These are phyloP conservation scores for Frankliniella intonsa DNA, from an alignment of 2,888 invertebrate species.

Conservation along the genomic window DNA sequence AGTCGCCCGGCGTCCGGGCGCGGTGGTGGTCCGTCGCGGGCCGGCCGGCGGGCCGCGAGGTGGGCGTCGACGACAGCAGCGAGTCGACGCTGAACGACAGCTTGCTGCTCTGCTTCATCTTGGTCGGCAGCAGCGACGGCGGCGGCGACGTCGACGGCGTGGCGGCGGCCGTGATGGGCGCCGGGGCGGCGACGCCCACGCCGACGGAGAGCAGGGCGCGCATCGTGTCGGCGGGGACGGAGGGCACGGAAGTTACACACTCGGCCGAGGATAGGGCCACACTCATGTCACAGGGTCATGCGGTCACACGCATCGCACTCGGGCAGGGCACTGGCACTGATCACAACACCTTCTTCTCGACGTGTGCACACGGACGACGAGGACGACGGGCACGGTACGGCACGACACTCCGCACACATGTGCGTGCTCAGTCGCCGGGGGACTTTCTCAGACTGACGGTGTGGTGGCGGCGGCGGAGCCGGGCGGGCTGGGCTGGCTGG, in stretches of 20 bases:
- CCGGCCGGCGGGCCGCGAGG: neutral
- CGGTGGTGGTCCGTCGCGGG: neutral
- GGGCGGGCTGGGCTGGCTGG: neutral
- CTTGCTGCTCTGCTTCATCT: conserved; percentile 24
- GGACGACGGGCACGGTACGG: neutral
- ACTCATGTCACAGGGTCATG: conserved; percentile 22
- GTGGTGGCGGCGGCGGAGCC: neutral
- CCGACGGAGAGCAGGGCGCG: conserved; percentile 19
- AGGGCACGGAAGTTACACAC: neutral
- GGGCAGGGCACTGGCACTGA: neutral
- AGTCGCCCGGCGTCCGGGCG: neutral
- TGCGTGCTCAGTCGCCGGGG: neutral
- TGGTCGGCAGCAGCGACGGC: neutral
- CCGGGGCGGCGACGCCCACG: conserved; percentile 10
- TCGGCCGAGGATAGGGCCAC: neutral
- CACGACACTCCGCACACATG: neutral
- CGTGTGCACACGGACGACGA: neutral
- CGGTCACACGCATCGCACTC: neutral
- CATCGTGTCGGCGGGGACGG: conserved; percentile 11
- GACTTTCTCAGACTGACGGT: conserved; percentile 1
- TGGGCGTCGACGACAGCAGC: conserved; percentile 1
- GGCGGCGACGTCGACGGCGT: conserved; percentile 18
- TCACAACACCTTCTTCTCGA: neutral
- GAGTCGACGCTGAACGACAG: conserved; percentile 16
- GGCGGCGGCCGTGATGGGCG: conserved; percentile 15